phyloP scores from a whole-genome alignment of 2,113 vertebrate genomes.

The Vidua chalybeata region DNA sequence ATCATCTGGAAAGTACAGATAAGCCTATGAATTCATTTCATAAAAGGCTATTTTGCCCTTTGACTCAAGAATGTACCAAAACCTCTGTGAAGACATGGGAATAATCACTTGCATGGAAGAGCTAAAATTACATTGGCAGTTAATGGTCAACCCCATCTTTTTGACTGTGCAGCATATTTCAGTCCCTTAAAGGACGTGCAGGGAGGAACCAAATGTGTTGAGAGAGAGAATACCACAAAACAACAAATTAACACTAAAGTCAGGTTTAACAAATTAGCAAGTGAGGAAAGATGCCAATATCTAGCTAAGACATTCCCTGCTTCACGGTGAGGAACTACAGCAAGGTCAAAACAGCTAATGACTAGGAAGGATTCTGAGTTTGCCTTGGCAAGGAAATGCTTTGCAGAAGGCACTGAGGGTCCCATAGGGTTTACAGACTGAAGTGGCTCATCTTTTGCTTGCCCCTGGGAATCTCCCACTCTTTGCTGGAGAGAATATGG shows the following conservation, averaged over 20 bases:
- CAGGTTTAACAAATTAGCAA: neutral
- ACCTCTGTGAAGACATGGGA: neutral
- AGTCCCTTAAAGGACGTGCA: neutral
- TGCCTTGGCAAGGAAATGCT: neutral
- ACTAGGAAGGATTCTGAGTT: neutral
- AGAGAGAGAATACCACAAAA: neutral
- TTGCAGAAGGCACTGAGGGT: neutral
- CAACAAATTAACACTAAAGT: neutral
- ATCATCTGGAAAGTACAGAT: neutral
- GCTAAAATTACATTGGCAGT: neutral
- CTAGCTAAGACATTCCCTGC: neutral
- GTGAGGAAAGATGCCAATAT: neutral
- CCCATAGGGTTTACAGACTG: neutral
- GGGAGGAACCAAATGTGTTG: neutral
- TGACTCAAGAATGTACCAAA: neutral
- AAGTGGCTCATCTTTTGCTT: neutral
- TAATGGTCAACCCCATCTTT: neutral
- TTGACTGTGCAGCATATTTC: neutral
- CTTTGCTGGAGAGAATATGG: neutral
- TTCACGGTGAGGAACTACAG: neutral
- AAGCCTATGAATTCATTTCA: slow-evolving; percentile 19
- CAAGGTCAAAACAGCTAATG: neutral
- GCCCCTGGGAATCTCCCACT: neutral
- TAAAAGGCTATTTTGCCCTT: neutral
- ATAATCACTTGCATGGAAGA: neutral